Evolutionary conservation across 2,113 vertebrate genomes (phyloP), one percentile per base, ranked within the genome.

Genomic region (Anser cygnoides): DNA sequence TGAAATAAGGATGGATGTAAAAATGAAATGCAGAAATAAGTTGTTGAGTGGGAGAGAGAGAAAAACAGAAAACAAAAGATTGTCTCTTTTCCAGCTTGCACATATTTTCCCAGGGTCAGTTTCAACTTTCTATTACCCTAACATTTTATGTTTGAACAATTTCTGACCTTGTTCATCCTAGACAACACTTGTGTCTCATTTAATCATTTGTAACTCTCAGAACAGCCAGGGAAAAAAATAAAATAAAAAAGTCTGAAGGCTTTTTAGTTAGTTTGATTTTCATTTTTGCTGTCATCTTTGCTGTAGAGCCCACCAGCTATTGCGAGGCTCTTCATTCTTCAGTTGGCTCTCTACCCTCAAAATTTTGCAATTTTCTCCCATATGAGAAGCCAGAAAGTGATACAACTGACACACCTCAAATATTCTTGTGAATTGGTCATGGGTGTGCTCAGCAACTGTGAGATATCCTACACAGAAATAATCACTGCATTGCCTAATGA

Each of bases 121-220:
- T 94, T 91, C 58, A 76, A 39, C 66, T 96, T 87, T 76, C 33
- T 37, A 58, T 89, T 87, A 82, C 49, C 44, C 91, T 89, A 68
- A 50, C 35, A 76, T 93, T 89, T 91, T 78, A 20, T 90, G 17
- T 92, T 81, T 96, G 76, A 76, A 54, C 58, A 52, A 6, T 87
- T 92, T 91, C 44, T 93, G 95, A 97, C 90, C 90, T 84, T 87
- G 37, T 83, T 95, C 93, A 84, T 97, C 89, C 39, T 84, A 81
- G 70, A 84, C 89, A 79, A 80, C 25, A 15, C 49, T 95, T 58
- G 25, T 91, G 90, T 94, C 92, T 91, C 75, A 66, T 84, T 89
- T 84, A 92, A 96, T 95, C 91, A 96, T 55, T 94, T 89, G 49
- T 84, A 75, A 92, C 88, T 67, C 71, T 52, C 59, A 66, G 68